Conservation (phyloP, 2,888 invertebrate genomes). For the Drosophila mercatorum region DNA sequence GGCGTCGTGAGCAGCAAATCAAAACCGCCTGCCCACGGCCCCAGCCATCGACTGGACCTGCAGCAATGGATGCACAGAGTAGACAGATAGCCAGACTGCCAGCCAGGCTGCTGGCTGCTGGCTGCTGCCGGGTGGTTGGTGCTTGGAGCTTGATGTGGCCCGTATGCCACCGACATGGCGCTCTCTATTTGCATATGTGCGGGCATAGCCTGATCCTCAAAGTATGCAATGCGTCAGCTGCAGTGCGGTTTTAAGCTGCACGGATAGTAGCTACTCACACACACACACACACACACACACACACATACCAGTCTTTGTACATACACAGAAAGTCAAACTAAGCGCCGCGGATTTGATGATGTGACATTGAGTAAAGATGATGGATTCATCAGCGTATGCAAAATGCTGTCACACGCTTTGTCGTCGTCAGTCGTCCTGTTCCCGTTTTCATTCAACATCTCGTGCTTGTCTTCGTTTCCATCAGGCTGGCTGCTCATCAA, state of each 20-base stretch:
- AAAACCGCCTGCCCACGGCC: constrained; percentile 37
- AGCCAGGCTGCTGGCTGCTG: not conserved
- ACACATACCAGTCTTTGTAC: not conserved
- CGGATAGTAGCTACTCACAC: not conserved
- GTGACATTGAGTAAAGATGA: constrained; percentile 83
- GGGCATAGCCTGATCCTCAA: constrained; percentile 38
- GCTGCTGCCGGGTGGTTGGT: not conserved
- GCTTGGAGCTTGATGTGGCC: constrained; percentile 62
- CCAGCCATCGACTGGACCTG: constrained; percentile 21
- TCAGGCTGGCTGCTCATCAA: constrained; percentile 71
- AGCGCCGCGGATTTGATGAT: constrained; percentile 80
- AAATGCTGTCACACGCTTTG: constrained; percentile 80
- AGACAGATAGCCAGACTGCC: constrained; percentile 2
- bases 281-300: no score
- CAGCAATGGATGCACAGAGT: not conserved
- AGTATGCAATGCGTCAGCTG: constrained; percentile 42
- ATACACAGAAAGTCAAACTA: constrained; percentile 66
- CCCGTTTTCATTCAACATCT: constrained; percentile 28
- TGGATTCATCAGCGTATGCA: constrained; percentile 83
- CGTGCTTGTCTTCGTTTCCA: constrained; percentile 41
- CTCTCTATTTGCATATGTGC: constrained; percentile 59
- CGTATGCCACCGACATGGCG: constrained; percentile 37
- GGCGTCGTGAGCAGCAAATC: constrained; percentile 41
- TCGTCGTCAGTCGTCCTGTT: constrained; percentile 62
- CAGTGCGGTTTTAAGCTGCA: constrained; percentile 47